Evolutionary conservation across 2,113 vertebrate genomes (phyloP), one percentile per base, ranked within the genome.

Genomic region (Shinisaurus crocodilurus): DNA sequence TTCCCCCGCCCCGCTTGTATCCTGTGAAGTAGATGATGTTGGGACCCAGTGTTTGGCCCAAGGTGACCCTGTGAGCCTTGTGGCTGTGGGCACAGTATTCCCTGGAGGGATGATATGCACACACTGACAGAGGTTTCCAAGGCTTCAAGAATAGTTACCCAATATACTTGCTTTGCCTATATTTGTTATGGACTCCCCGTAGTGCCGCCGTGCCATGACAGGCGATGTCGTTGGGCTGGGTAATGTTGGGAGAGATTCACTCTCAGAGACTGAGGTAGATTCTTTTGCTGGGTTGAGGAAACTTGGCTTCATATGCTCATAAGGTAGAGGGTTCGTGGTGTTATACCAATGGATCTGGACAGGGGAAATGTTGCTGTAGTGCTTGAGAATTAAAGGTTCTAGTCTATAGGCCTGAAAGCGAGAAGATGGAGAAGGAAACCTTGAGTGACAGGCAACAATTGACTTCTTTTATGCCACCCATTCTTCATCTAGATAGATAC

Each of bases 301-400:
- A 67, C 95, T 98, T 65, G 98, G 98, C 91, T 98, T 98, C 96
- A 99, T 97, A 77, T 98, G 97, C 82, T 99, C 98, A 0, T 99
- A 99, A 43, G 97, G 96, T 48, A 98, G 96, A 88, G 98, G 98
- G 93, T 98, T 98, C n/a, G 96, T 97, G 4, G 98, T 99, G 81
- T 98, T 99, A 92, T 98, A 99, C 98, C 98, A 99, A 97, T 99
- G 98, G 95, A 99, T 99, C 94, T 99, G 99, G 54, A 99, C 98
- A 0, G 99, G 99, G 0, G 98, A 97, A 85, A 99, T 97, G 96
- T 99, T 99, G 98, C 97, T 99, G 96, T 99, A 99, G 96, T 99
- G 98, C 80, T 99, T 99, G 91, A 99, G 96, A 94, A 99, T 98
- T 91, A 99, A 97, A 5, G 99, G 99, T 94, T 99, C 99, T 97